Base-by-base conservation (phyloP, 2,797 vertebrate species). In the Anolis apletophallus region DNA sequence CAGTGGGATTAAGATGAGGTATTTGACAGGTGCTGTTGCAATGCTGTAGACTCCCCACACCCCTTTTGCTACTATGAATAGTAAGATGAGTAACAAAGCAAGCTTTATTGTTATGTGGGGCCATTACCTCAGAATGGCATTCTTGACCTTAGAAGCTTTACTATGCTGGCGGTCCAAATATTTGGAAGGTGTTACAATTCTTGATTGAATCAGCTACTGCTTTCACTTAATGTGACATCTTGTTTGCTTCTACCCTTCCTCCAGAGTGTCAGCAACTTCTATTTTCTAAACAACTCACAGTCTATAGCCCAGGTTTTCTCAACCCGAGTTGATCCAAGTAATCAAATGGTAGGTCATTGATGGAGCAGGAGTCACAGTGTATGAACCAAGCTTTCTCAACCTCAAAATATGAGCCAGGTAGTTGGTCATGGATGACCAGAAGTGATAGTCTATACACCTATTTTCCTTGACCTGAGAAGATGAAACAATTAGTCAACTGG, bases 11-110 rank as follows among this genome's bases (percentile, higher is more conserved):
- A 94, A 64, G 84, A 78, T 64, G 84, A 93, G 90, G 84, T 91
- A 89, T 92, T 88, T 93, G 94, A 95, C 94, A 96, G 91, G 91
- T 88, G 88, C 59, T 92, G 80, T 91, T 93, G 92, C 84, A 86
- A 1, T 90, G 81, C 85, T 61, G 55, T 50, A 77, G 73, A 50
- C 14, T 1, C 40, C 6, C 5, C 5, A 1, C 8, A 14, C 2
- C n/a, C 87, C 91, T 54, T 77, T 88, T 81, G 85, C 79, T 86
- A 64, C 72, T 82, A 50, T 68, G 77, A n/a, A 50, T 77, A 93
- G 85, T 90, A 64, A 94, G 93, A 92, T 76, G 81, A 94, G 81
- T 52, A 86, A 40, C 69, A 68, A 86, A 76, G 80, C 19, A n/a
- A 86, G 76, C 23, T 74, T 74, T 36, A 64, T 29, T 74, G 80